These are phyloP conservation scores for Drosophila borborema DNA, from an alignment of 2,888 invertebrate genomes.

Conservation along the genomic window DNA sequence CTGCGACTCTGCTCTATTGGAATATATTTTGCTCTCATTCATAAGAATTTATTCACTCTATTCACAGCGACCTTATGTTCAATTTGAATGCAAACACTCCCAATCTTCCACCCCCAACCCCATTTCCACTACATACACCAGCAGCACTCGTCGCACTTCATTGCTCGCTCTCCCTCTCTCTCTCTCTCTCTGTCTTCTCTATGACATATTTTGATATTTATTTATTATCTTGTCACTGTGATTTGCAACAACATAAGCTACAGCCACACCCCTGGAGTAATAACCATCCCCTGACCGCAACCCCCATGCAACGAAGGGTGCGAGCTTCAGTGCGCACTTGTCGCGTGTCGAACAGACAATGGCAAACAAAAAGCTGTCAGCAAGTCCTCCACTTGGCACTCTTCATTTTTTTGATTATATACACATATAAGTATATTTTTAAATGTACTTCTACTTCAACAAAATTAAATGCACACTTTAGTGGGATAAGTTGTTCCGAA, in stretches of 20 bases:
- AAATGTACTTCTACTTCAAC: constrained; percentile 73
- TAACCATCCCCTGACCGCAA: constrained; percentile 55
- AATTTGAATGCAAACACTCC: constrained; percentile 32
- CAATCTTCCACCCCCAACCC: background rate
- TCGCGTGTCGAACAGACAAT: constrained; percentile 59
- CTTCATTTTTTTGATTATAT: constrained; percentile 28
- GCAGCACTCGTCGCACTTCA: constrained; percentile 4
- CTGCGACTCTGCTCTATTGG: too few relatives aligned
- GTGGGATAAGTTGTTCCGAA: constrained; percentile 54
- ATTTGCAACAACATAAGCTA: constrained; percentile 71
- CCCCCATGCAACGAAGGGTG: constrained; percentile 39
- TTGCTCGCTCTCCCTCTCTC: constrained; percentile 48
- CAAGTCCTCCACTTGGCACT: constrained; percentile 64
- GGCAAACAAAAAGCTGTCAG: constrained; percentile 75
- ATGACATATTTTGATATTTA: constrained; percentile 84
- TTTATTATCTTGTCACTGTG: constrained; percentile 83
- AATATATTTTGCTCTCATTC: too few relatives aligned
- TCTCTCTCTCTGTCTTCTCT: constrained; percentile 47
- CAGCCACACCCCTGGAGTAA: constrained; percentile 50
- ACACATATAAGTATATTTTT: constrained; percentile 47
- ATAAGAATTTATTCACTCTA: background rate
- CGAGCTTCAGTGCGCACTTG: constrained; percentile 57
- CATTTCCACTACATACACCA: background rate
- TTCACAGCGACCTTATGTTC: constrained; percentile 44
- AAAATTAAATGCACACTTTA: constrained; percentile 77